Percentiles rank a stretch among this genome's conserved stretches.
phyloP scores from a whole-genome alignment of 23 tunicate species.

The Styela clava region DNA sequence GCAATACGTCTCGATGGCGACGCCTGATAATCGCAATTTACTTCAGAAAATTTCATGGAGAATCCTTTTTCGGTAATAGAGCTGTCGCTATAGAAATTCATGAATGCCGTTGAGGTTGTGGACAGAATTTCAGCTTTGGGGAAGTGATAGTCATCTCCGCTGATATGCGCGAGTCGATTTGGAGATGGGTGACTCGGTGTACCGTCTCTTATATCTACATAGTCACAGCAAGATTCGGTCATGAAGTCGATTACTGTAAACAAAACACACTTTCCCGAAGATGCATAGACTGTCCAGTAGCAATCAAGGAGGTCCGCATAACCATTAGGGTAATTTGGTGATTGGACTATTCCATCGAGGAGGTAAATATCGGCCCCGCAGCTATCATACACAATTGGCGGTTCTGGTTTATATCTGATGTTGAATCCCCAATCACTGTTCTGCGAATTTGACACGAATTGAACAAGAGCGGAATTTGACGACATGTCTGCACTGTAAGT shows the following conservation, averaged over 20 bases:
- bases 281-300: slow-evolving; percentile 10
- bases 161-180: background rate
- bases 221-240: slow-evolving; percentile 15
- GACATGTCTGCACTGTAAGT: background rate
- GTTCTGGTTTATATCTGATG: background rate
- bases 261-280: background rate
- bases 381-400: too few relatives aligned
- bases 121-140: slow-evolving; percentile 3
- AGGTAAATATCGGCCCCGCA: too few relatives aligned
- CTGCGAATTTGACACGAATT: background rate
- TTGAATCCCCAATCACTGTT: background rate
- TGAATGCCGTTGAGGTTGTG: background rate
- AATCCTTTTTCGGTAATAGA: slow-evolving; percentile 55
- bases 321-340: slow-evolving; percentile 33
- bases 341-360: too few relatives aligned
- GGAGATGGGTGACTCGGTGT: slow-evolving; percentile 1
- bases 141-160: background rate
- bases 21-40: background rate
- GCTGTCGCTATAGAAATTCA: slow-evolving; percentile 46
- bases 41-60: slow-evolving; percentile 23
- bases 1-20: too few relatives aligned
- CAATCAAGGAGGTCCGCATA: slow-evolving; percentile 5
- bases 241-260: background rate
- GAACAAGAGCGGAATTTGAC: background rate
- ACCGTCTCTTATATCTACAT: slow-evolving; percentile 19